phyloP scores from a whole-genome alignment of 2,888 invertebrate species.

The Leptinotarsa tumamoca region DNA sequence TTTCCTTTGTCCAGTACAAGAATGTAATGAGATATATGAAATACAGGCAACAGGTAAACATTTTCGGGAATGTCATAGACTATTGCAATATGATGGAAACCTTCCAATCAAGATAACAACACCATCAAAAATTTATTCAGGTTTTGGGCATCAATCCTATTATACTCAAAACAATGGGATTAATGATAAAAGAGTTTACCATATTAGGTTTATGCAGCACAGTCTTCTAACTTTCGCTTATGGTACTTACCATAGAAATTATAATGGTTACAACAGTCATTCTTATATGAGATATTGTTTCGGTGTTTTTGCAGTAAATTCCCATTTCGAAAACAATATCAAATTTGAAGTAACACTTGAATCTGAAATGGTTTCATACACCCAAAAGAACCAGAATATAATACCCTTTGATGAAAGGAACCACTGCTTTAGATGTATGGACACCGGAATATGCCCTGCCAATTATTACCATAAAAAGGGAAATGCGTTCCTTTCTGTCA shows the following conservation, averaged over 20 bases:
- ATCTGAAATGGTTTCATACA: background rate
- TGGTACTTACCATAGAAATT: background rate
- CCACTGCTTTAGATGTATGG: conserved; percentile 14
- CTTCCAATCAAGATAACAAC: background rate
- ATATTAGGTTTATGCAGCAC: background rate
- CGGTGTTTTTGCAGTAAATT: background rate
- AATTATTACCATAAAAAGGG: conserved; percentile 4
- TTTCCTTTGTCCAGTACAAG: conserved; percentile 18
- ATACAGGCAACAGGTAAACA: background rate
- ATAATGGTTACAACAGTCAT: background rate
- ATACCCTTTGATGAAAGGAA: conserved; percentile 9
- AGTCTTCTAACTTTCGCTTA: background rate
- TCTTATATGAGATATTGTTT: background rate
- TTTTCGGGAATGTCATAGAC: background rate
- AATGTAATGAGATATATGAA: background rate
- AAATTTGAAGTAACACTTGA: conserved; percentile 1
- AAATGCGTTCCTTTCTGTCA: background rate
- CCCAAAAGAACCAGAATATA: conserved; percentile 5
- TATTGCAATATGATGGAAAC: background rate
- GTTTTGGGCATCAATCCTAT: too few relatives aligned
- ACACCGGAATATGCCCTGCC: background rate
- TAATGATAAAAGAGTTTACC: background rate
- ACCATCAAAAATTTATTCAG: too few relatives aligned
- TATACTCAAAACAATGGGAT: background rate
- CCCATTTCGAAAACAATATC: background rate